Evolutionary conservation across 2,888 invertebrate species (phyloP), one percentile per base, ranked within the genome.

Genomic region (Kuschelorhynchus macadamiae): DNA sequence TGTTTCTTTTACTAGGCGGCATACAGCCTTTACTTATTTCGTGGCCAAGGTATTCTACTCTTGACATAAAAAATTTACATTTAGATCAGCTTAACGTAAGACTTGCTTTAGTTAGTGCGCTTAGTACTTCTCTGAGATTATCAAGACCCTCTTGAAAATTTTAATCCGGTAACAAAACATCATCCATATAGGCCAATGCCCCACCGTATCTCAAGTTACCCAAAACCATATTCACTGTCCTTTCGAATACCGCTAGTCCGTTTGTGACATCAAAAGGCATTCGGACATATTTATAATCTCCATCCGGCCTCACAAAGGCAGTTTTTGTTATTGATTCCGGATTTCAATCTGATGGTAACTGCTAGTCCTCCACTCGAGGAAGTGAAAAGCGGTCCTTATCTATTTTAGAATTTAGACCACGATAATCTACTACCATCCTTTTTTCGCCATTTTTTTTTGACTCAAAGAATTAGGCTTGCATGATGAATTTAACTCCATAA

Each of bases 241-340:
- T 33, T 30, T 57, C 49, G 30, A 32, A 32, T 8, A 8, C 32
- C 32, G n/a, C n/a, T n/a, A n/a, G n/a, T n/a, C 32, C 32, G 9
- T 32, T 32, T 8, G 32, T 9, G n/a, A n/a, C n/a, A n/a, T n/a
- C n/a, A n/a, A n/a, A n/a, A n/a, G n/a, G n/a, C n/a, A n/a, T n/a
- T n/a, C n/a, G n/a, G 9, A 74, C 44, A 42, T 76, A 79, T 73
- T 81, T 77, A 49, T 71, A 81, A 5, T 80, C 69, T 3, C 79
- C 79, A 30, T 79, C 79, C 0, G 77, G 78, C 3, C 78, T 80
- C 4, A 75, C 71, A 44, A 79, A 78, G 0, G 77, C 81, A 0
- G 79, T 81, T 46, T 78, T 78, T 5, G 67, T 59, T 4, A 76
- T 74, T 18, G 77, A 77, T 3, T 71, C 65, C 49, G 73, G 67